A percentile compares a stretch with the other conserved stretches of the same genome.
These are phyloP conservation scores for Chalcosyrphus nemorum DNA, from an alignment of 2,888 invertebrate species.

Conservation along the genomic window DNA sequence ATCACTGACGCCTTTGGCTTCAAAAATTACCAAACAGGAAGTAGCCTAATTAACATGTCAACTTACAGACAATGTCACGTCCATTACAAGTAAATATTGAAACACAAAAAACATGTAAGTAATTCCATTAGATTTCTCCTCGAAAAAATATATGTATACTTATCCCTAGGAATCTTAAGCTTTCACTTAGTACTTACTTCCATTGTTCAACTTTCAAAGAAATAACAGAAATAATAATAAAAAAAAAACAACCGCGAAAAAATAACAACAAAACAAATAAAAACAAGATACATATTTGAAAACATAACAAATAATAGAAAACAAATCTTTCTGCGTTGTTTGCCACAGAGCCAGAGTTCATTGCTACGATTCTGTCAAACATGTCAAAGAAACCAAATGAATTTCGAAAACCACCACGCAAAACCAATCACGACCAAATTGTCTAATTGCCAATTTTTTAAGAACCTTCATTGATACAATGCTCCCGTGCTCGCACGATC, in stretches of 20 bases:
- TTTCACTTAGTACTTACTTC: not conserved
- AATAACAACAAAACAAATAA: not conserved
- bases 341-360: conserved; percentile 53
- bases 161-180: not conserved
- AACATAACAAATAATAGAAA: conserved; percentile 30
- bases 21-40: not conserved
- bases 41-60: not conserved
- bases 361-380: conserved; percentile 63
- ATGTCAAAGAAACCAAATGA: conserved; percentile 33
- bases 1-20: not conserved
- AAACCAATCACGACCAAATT: conserved; percentile 61
- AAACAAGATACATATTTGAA: conserved; percentile 4
- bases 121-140: not conserved
- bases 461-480: conserved; percentile 52
- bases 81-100: not conserved
- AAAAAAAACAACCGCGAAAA: not conserved
- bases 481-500: conserved; percentile 36
- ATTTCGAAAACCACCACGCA: conserved; percentile 45
- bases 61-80: not conserved
- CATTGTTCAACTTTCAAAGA: not conserved
- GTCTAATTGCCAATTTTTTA: conserved; percentile 61
- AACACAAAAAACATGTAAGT: too few relatives aligned
- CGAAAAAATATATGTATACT: not conserved
- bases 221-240: not conserved
- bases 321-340: conserved; percentile 34